These are phyloP conservation scores for Actinia tenebrosa DNA, from an alignment of 64 coral and sea anemone genomes.

Conservation along the genomic window DNA sequence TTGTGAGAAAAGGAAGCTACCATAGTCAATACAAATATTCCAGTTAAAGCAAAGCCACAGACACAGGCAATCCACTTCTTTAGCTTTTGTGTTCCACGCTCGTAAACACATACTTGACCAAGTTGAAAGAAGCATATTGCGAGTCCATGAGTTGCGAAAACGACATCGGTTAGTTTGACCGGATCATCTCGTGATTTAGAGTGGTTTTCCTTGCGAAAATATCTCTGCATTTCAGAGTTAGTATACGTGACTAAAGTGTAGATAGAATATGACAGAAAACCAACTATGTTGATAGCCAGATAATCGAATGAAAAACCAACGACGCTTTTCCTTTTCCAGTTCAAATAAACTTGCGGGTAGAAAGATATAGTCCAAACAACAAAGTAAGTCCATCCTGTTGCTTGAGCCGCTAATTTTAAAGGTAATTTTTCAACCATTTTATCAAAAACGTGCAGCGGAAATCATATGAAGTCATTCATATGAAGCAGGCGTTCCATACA, in stretches of 20 bases:
- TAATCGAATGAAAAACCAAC: background rate
- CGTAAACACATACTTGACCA: background rate
- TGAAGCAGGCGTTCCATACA: background rate
- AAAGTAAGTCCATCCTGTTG: slow-evolving; percentile 3
- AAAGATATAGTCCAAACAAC: background rate
- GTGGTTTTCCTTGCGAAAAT: background rate
- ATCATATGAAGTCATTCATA: background rate
- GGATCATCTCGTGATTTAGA: background rate
- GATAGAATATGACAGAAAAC: background rate
- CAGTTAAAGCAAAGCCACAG: background rate
- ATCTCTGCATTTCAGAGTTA: background rate
- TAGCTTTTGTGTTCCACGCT: background rate
- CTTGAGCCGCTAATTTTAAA: background rate
- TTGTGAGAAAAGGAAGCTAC: background rate
- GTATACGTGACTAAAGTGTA: background rate
- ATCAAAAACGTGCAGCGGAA: background rate
- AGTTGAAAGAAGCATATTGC: background rate
- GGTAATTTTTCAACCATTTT: background rate
- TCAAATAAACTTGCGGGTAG: background rate
- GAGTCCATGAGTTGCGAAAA: background rate
- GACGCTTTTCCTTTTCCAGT: background rate
- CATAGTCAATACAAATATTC: background rate
- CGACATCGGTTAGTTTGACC: background rate
- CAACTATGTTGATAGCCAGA: background rate
- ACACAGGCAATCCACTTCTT: background rate